Evolutionary conservation across 2,797 vertebrate species (phyloP), one percentile per base, ranked within the genome.

Genomic region (Anabas testudineus): DNA sequence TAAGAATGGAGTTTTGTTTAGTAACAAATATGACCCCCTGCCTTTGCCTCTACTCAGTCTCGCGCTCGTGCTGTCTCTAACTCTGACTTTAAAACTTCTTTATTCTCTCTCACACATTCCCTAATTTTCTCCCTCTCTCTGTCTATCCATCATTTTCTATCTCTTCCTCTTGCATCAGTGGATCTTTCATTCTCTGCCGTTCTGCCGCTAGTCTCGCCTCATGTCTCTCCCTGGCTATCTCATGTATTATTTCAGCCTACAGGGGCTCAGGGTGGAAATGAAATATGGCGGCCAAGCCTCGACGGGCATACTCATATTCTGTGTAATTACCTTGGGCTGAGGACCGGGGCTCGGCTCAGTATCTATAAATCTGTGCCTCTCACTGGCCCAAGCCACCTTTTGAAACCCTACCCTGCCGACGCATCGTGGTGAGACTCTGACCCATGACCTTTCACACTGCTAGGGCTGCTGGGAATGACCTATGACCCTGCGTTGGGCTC

Each of bases 1-100:
- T 95, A 92, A 88, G 93, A 94, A 94, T 90, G 90, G 93, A 90
- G 94, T 95, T 95, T 91, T 95, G 93, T 96, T 95, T 95, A 85
- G 93, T 94, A 96, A 96, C 92, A 96, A 95, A 95, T 88, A 92
- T 93, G 90, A 93, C 91, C 90, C 90, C 89, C 81, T 87, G 85
- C 86, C 87, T 87, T 80, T 82, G 85, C 80, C 76, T 83, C 59
- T 37, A 76, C 63, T 82, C 36, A 21, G 60, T 83, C 76, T 80
- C 3, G 41, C n/a, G 4, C 70, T 77, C 63, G 43, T 45, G 53
- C 49, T 15, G 41, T 55, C 64, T 75, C 64, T 72, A 66, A 71
- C 69, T 74, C 66, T 71, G 62, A 74, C 79, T 81, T 78, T 80
- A 37, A 41, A 73, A 81, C 64, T 81, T 75, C 41, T 43, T 65